Conservation (phyloP, 1,140 invertebrate species). For the Aphelenchoides besseyi region DNA sequence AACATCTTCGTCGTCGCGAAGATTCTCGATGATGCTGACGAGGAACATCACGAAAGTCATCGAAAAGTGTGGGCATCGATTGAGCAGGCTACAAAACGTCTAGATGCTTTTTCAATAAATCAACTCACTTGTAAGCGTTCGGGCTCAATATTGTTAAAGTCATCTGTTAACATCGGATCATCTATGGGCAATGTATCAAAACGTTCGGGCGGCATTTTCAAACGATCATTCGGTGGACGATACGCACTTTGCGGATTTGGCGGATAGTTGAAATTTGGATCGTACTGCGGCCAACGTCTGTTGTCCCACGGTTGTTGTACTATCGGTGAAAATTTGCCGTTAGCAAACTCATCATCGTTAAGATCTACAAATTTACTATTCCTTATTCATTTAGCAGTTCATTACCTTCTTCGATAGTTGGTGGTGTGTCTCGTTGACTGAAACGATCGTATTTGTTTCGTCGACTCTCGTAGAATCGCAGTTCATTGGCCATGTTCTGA, state of each 20-base stretch:
- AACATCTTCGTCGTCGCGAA: neutral
- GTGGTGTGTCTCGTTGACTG: conserved; percentile 28
- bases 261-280: conserved; percentile 10
- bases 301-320: neutral
- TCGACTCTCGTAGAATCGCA: conserved; percentile 49
- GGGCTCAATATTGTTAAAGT: neutral
- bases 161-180: neutral
- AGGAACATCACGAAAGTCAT: conserved; percentile 36
- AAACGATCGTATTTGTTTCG: conserved; percentile 39
- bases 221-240: neutral
- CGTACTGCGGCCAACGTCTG: neutral
- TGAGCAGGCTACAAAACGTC: conserved; percentile 21
- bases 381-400: neutral
- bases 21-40: conserved; percentile 25
- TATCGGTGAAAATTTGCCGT: neutral
- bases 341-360: conserved; percentile 13
- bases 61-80: conserved; percentile 32
- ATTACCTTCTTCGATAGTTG: conserved; percentile 29
- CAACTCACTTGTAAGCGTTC: neutral
- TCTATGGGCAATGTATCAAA: conserved; percentile 5
- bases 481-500: conserved; percentile 41
- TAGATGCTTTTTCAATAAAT: neutral
- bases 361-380: neutral
- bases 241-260: neutral
- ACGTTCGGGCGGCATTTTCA: conserved; percentile 1